Evolutionary conservation across 2,113 vertebrate genomes (phyloP), one percentile per base, ranked within the genome.

Genomic region (Pycnonotus jocosus): DNA sequence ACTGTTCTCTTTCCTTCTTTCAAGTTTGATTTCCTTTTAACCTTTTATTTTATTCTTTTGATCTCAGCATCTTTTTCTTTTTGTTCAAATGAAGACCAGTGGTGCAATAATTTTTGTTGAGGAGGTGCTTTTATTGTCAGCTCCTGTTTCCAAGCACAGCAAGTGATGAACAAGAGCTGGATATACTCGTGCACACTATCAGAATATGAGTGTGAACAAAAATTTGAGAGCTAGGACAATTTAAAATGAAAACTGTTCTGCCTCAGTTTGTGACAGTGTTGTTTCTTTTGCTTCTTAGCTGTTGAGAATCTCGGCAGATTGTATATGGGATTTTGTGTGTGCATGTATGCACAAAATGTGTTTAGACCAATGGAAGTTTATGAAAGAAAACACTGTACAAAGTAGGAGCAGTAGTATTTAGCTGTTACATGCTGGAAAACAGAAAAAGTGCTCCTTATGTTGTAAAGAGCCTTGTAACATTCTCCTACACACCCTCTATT

Each of bases 1-100:
- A 92, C 94, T 92, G 94, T 95, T 96, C 97, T 84, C 82, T 95
- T 92, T 88, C 76, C 57, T 93, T 93, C 96, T 97, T 96, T 97
- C 92, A 96, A 94, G 95, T 96, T 97, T 96, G 90, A 94, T 97
- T 96, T 97, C 83, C 21, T 11, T 97, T 95, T 96, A 97, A 91
- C 95, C 86, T 96, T 96, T 97, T 97, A 78, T 96, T 97, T 97
- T 95, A 95, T 94, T 96, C 96, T 88, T 92, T 92, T 92, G 95
- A 96, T 95, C 92, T 86, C 56, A 92, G 94, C 80, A 74, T 94
- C 91, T 42, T 94, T 89, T 94, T 94, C 86, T 96, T 94, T 86
- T 69, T 83, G 61, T 92, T 97, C 77, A 86, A 95, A 76, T 88
- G 93, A 96, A 88, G 73, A 95, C 62, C 76, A 83, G 38, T n/a